Conservation (phyloP, 2,797 vertebrate genomes). For the Lagothrix lagotricha region DNA sequence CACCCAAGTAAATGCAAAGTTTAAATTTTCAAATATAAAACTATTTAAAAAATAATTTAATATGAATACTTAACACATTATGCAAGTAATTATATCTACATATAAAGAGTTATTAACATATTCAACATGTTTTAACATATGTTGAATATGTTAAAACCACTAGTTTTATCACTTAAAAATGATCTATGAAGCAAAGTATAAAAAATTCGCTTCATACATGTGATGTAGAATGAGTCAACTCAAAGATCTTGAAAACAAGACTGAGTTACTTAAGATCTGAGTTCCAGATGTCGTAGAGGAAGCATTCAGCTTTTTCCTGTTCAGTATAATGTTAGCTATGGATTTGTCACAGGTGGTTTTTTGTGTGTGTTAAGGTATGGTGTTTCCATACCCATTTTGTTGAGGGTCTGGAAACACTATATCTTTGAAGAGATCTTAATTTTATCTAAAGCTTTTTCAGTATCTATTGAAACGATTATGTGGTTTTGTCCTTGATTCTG, state of each 20-base stretch:
- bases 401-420: too few relatives aligned
- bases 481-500: too few relatives aligned
- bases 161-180: background rate
- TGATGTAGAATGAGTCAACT: background rate
- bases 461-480: too few relatives aligned
- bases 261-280: background rate
- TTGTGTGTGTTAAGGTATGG: too few relatives aligned
- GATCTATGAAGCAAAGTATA: background rate
- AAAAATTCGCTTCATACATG: background rate
- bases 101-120: background rate
- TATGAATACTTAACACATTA: background rate
- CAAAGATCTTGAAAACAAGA: background rate
- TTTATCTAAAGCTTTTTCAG: too few relatives aligned
- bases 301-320: too few relatives aligned
- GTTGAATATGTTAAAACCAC: background rate
- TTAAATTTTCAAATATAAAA: background rate
- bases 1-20: background rate
- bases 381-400: too few relatives aligned
- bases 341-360: too few relatives aligned
- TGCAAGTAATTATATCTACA: background rate
- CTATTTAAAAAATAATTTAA: too few relatives aligned
- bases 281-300: too few relatives aligned
- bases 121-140: background rate
- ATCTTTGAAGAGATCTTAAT: too few relatives aligned
- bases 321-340: too few relatives aligned